Evolutionary conservation across 2,113 vertebrate species (phyloP).

Genomic region (Pandion haliaetus): DNA sequence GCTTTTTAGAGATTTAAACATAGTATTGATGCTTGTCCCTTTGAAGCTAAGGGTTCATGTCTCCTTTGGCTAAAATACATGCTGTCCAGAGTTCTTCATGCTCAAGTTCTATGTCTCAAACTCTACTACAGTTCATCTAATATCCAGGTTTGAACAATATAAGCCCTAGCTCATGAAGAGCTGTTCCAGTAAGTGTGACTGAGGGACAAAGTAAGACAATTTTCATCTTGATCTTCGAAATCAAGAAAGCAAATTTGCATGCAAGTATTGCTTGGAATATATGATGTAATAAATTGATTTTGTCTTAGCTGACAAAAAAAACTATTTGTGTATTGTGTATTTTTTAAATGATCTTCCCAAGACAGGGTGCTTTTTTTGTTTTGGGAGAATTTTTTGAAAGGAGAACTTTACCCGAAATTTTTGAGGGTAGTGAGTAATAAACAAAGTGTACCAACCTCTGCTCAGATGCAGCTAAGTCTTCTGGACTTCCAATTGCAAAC

Average conservation of each 20-base stretch:
- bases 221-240: not conserved
- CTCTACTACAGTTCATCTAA: not conserved
- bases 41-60: not conserved
- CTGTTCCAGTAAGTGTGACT: not conserved
- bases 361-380: not conserved
- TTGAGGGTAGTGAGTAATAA: not conserved
- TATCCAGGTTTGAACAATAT: not conserved
- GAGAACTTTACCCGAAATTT: not conserved
- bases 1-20: not conserved
- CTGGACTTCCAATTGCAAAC: not conserved
- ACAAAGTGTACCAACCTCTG: not conserved
- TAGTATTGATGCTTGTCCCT: not conserved
- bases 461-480: not conserved
- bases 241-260: not conserved
- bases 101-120: not conserved
- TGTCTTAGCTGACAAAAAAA: not conserved
- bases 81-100: not conserved
- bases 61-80: not conserved
- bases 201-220: not conserved
- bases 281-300: not conserved
- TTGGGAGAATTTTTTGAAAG: not conserved
- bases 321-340: not conserved
- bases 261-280: not conserved
- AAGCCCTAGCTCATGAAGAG: not conserved
- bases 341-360: not conserved